phyloP scores from a whole-genome alignment of 2,888 invertebrate genomes.

The Drosophila greeni region DNA sequence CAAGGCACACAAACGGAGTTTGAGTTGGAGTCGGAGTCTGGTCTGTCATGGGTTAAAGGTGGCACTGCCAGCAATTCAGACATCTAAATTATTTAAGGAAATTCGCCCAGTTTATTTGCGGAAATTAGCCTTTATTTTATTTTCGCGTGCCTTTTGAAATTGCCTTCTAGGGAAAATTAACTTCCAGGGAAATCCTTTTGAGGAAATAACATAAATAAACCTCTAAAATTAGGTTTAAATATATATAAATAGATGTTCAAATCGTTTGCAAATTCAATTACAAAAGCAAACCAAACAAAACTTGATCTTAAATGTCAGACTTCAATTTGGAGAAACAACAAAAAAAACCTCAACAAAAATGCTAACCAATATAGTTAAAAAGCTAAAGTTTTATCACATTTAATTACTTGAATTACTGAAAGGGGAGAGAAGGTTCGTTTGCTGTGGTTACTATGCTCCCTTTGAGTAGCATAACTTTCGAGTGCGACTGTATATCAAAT shows the following conservation, averaged over 20 bases:
- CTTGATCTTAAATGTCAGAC: not conserved
- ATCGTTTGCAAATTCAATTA: not conserved
- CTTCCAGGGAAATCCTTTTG: not conserved
- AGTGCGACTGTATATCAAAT: slow-evolving; percentile 14
- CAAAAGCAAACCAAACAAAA: not conserved
- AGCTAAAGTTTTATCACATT: slow-evolving; percentile 4
- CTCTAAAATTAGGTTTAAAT: slow-evolving; percentile 2
- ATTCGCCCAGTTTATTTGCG: not conserved
- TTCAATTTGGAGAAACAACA: not conserved
- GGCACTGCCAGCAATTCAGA: not conserved
- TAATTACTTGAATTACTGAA: slow-evolving; percentile 8
- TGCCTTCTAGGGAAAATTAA: slow-evolving; percentile 2
- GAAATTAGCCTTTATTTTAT: slow-evolving; percentile 10
- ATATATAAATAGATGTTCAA: not conserved
- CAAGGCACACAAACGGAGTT: slow-evolving; percentile 13
- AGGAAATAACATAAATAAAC: not conserved
- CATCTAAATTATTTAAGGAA: slow-evolving; percentile 1
- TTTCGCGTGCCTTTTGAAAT: not conserved
- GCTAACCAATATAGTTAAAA: not conserved
- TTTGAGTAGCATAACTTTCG: slow-evolving; percentile 20
- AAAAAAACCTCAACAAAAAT: not conserved
- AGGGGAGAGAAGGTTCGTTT: not conserved
- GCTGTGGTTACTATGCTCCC: not conserved
- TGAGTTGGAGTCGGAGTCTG: not conserved
- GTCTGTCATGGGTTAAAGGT: slow-evolving; percentile 17